These are phyloP conservation scores for Chrysina gloriosa DNA, from an alignment of 2,888 invertebrate genomes.

Conservation along the genomic window DNA sequence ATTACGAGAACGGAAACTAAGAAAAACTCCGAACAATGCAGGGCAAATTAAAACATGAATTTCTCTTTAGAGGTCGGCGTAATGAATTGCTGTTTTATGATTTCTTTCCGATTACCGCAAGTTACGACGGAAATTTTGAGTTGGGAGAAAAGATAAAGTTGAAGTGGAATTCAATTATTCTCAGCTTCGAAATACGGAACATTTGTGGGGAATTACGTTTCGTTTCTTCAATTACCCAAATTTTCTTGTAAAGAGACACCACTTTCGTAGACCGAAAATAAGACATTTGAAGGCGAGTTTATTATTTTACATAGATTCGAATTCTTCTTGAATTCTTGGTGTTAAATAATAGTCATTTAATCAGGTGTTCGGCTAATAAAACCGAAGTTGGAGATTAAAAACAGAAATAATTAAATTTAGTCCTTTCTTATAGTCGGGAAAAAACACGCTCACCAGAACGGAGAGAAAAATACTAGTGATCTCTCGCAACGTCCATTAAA, in stretches of 20 bases:
- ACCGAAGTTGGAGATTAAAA: neutral
- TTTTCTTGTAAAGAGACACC: no score
- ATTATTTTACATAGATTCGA: no score
- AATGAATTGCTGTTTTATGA: slow-evolving; percentile 35
- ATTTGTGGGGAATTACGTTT: neutral
- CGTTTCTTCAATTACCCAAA: neutral
- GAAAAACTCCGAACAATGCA: slow-evolving; percentile 37
- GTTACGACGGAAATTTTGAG: slow-evolving; percentile 8
- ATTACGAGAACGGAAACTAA: slow-evolving; percentile 34
- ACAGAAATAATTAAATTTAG: slow-evolving; percentile 14
- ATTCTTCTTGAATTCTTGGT: no score
- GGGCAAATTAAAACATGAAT: slow-evolving; percentile 37
- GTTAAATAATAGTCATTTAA: slow-evolving; percentile 1
- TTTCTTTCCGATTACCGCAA: slow-evolving; percentile 29
- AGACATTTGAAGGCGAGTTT: no score
- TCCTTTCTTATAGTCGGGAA: neutral
- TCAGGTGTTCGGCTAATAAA: neutral
- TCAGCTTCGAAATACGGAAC: neutral
- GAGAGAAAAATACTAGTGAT: slow-evolving; percentile 20
- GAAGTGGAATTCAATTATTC: slow-evolving; percentile 15
- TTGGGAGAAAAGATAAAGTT: slow-evolving; percentile 7
- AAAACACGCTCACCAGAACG: neutral
- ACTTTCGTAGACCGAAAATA: no score
- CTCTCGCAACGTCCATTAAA: slow-evolving; percentile 32
- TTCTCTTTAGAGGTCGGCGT: slow-evolving; percentile 30